A percentile compares a stretch with the other conserved stretches of the same genome.
Conservation (phyloP, 1,140 invertebrate species). For the Lethrus apterus region DNA sequence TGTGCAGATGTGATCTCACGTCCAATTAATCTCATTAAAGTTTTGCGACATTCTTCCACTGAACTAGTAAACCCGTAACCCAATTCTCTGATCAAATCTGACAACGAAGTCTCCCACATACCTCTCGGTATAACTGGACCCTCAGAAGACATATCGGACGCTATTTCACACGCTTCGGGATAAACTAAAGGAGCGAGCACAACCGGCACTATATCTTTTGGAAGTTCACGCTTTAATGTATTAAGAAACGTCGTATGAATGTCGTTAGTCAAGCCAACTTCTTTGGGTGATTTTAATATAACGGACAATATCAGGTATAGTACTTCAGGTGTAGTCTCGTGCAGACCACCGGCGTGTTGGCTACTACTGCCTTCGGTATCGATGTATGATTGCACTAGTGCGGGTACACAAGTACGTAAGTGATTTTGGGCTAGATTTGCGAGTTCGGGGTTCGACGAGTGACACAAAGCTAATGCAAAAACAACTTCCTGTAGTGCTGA, state of each 20-base stretch:
- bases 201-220: constrained; percentile 77
- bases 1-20: constrained; percentile 70
- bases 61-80: constrained; percentile 78
- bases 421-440: constrained; percentile 64
- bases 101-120: constrained; percentile 65
- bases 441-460: constrained; percentile 71
- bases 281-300: constrained; percentile 49
- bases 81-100: constrained; percentile 82
- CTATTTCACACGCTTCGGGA: constrained; percentile 63
- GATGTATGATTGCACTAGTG: constrained; percentile 76
- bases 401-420: constrained; percentile 72
- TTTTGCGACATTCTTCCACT: constrained; percentile 82
- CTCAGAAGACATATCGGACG: constrained; percentile 51
- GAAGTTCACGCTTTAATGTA: constrained; percentile 77
- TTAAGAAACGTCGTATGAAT: constrained; percentile 73
- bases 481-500: constrained; percentile 60
- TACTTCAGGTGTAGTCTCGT: constrained; percentile 81
- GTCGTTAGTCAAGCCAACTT: constrained; percentile 57
- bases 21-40: constrained; percentile 66
- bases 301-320: constrained; percentile 72
- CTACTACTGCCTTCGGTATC: constrained; percentile 64
- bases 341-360: constrained; percentile 71
- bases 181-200: constrained; percentile 82
- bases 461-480: constrained; percentile 73
- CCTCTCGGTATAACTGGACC: constrained; percentile 47